Base-by-base conservation (phyloP, 2,113 vertebrate genomes). In the Baryphthengus martii region DNA sequence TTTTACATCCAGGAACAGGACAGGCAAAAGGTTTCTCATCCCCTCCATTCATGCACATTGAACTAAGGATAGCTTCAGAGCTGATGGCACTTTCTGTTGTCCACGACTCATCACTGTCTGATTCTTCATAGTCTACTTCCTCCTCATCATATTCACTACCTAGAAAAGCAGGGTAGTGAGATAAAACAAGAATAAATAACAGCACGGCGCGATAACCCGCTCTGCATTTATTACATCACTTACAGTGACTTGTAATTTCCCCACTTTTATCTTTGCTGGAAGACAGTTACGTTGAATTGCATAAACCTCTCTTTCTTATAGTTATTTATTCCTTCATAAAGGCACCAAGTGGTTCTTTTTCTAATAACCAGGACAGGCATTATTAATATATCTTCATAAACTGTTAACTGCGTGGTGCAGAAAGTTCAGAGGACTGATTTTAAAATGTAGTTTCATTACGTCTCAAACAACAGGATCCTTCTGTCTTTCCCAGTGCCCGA, bases 21-120 rank as follows among this genome's bases (percentile, higher is more conserved):
- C 99, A 99, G 95, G 99, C 99, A 58, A 99, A 99, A 81, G 99
- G 99, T 97, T 99, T 99, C 96, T 99, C 99, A 55, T 99, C 99
- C 21, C 99, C 99, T 93, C 99, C 99, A 11, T 99, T 99, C 99
- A 99, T 99, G 97, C 99, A 99, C 99, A 99, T 99, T 80, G 99
- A 99, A 95, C 99, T 99, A 93, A 99, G 99, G 97, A 99, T 99
- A 95, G 99, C 99, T 97, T 99, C 99, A 0, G 99, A 99, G 98
- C 99, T 99, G 98, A 99, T 99, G 97, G 99, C 99, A 88, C 99
- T 99, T 98, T 99, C 99, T 29, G 99, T 99, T 94, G 99, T 99
- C 99, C 99, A 99, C 55, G 99, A 99, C 96, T 99, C 99, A 17
- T 99, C 99, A 52, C 99, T 99, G 98, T 99, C 99, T 9, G 99